These are phyloP conservation scores for Peromyscus aztecus DNA, from an alignment of 2,797 vertebrate genomes.

Conservation along the genomic window DNA sequence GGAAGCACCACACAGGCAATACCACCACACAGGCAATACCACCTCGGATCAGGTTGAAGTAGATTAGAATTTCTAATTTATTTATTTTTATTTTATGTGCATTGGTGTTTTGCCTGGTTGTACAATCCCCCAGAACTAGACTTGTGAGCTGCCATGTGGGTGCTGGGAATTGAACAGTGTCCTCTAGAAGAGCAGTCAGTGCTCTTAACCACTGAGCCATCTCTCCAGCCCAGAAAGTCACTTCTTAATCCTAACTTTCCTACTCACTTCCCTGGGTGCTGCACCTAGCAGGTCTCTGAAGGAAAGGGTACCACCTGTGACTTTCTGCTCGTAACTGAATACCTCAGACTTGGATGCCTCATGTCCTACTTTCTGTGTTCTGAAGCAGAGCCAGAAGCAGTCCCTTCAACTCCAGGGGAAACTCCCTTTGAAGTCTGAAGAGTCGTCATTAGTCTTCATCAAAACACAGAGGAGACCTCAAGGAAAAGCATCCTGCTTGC, in stretches of 20 bases:
- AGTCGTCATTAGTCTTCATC: background rate
- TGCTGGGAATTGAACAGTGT: background rate
- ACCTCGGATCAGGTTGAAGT: accelerated
- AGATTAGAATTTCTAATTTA: background rate
- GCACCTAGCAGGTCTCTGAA: accelerated
- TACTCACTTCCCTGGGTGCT: accelerated
- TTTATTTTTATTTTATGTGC: background rate
- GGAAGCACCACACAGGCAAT: too few relatives aligned
- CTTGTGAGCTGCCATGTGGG: background rate
- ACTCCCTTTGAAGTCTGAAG: background rate
- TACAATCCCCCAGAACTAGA: background rate
- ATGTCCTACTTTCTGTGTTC: background rate
- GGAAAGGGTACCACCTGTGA: background rate
- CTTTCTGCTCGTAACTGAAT: background rate
- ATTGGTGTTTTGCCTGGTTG: background rate
- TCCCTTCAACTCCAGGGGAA: background rate
- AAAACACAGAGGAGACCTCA: background rate
- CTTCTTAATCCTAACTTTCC: background rate
- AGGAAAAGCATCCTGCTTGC: background rate
- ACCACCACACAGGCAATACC: too few relatives aligned
- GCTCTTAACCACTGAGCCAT: background rate
- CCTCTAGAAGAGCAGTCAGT: background rate
- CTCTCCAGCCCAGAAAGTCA: background rate
- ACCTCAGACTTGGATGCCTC: background rate
- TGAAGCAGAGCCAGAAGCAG: background rate